phyloP scores from a whole-genome alignment of 2,113 vertebrate genomes.

The Pipra filicauda region DNA sequence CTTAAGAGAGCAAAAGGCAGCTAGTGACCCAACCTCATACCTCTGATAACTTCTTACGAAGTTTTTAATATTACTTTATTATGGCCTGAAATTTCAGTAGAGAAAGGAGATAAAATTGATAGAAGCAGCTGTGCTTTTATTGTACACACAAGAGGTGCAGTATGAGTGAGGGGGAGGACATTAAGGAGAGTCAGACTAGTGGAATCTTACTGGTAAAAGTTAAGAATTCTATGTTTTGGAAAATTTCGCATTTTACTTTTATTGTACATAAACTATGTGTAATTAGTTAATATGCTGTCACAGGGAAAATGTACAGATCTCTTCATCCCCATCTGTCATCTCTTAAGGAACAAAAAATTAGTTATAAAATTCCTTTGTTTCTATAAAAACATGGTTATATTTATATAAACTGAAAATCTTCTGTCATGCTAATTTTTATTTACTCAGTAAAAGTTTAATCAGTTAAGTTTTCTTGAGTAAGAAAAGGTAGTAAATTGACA shows the following conservation, averaged over 20 bases:
- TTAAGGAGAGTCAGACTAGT: not conserved
- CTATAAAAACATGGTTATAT: not conserved
- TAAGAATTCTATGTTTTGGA: not conserved
- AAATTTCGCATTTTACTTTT: not conserved
- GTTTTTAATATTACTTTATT: not conserved
- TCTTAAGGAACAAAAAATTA: not conserved
- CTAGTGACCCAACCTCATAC: not conserved
- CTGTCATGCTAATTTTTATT: not conserved
- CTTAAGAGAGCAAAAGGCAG: not conserved
- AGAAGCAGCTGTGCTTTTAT: not conserved
- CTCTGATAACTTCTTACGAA: not conserved
- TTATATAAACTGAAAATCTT: not conserved
- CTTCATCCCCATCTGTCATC: not conserved
- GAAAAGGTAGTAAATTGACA: not conserved
- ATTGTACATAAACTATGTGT: not conserved
- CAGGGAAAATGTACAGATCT: not conserved
- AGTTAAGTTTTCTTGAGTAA: not conserved
- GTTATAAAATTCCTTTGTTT: not conserved
- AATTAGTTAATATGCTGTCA: not conserved
- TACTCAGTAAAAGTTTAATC: not conserved
- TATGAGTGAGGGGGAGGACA: too few relatives aligned
- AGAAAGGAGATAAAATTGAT: not conserved
- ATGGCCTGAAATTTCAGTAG: not conserved
- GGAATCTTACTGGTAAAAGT: not conserved
- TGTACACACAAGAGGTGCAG: not conserved